These are phyloP conservation scores for Chloroceryle aenea DNA, from an alignment of 2,113 vertebrate genomes.

Conservation along the genomic window DNA sequence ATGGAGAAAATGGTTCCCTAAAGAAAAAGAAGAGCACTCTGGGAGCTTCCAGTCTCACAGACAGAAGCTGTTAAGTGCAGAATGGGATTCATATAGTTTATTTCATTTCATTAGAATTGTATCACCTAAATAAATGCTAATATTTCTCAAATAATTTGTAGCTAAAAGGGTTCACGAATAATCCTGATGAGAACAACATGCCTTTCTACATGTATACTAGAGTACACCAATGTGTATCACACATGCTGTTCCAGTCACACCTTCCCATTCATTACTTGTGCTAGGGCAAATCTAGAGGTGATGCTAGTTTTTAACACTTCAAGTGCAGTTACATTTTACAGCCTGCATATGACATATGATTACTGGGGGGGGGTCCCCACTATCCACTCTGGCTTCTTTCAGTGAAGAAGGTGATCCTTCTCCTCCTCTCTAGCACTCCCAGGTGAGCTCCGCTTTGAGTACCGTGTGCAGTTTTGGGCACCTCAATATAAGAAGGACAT, in stretches of 20 bases:
- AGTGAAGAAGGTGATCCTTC: background rate
- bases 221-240: background rate
- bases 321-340: background rate
- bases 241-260: background rate
- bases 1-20: background rate
- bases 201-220: background rate
- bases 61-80: background rate
- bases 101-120: background rate
- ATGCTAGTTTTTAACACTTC: background rate
- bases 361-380: background rate
- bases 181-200: constrained; percentile 15
- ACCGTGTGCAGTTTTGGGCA: accelerated
- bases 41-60: background rate
- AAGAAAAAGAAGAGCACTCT: background rate
- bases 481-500: background rate
- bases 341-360: background rate
- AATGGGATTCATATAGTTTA: background rate
- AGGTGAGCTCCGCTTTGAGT: background rate
- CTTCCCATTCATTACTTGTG: background rate
- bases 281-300: background rate
- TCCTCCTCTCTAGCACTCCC: background rate
- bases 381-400: background rate
- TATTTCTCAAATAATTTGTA: background rate
- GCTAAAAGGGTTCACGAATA: background rate
- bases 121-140: background rate